Conservation (phyloP, 1,140 invertebrate genomes). For the Pseudomyrmex sp. region DNA sequence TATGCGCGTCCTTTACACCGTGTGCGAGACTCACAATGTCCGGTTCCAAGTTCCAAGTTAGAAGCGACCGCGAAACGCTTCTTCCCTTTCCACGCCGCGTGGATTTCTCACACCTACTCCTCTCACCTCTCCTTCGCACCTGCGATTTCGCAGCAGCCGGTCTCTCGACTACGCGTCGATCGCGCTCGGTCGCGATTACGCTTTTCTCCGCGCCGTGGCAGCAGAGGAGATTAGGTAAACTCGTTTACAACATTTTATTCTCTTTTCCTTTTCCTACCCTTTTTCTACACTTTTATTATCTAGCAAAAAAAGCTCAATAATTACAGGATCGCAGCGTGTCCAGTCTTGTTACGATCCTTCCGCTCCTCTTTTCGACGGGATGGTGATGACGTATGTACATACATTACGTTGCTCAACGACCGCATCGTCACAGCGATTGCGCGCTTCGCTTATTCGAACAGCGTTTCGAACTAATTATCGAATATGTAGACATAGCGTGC, state of each 20-base stretch:
- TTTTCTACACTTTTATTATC: neutral
- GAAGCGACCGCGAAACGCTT: neutral
- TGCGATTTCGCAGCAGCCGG: neutral
- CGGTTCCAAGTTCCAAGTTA: no score
- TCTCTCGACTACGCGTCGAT: neutral
- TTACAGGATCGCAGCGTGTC: neutral
- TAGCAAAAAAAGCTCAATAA: no score
- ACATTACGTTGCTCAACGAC: neutral
- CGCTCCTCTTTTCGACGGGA: neutral
- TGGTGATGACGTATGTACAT: neutral
- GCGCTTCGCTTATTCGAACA: neutral
- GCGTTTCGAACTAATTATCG: constrained; percentile 3
- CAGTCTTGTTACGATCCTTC: neutral
- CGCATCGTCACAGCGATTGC: constrained; percentile 33
- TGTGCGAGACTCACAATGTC: neutral
- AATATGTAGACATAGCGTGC: neutral
- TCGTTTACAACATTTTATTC: no score
- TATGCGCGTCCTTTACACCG: no score
- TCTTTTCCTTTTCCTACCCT: constrained; percentile 8
- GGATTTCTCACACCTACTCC: neutral
- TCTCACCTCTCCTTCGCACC: neutral
- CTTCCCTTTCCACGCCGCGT: constrained; percentile 13
- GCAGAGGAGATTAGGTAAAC: constrained; percentile 13
- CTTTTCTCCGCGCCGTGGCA: constrained; percentile 55
- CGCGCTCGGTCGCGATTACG: constrained; percentile 17